These are phyloP conservation scores for Cetoscarus ocellatus DNA, from an alignment of 2,797 vertebrate genomes.

Conservation along the genomic window DNA sequence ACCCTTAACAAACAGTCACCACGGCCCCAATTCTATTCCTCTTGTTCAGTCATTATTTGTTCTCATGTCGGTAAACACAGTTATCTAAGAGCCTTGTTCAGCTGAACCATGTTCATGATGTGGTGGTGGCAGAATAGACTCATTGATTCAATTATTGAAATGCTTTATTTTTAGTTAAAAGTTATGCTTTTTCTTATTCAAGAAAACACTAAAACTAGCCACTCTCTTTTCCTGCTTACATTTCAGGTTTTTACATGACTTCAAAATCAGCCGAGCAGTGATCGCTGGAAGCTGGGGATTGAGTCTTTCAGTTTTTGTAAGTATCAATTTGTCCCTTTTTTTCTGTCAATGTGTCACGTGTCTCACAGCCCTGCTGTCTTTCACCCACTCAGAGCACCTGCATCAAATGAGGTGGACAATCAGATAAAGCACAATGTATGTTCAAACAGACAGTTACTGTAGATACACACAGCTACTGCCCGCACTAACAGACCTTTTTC, in stretches of 20 bases:
- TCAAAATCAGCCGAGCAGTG: slow-evolving; percentile 93
- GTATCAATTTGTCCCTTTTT: slow-evolving; percentile 84
- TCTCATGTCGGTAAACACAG: slow-evolving; percentile 50
- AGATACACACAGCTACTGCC: slow-evolving; percentile 27
- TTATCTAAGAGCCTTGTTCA: slow-evolving; percentile 31
- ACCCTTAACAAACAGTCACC: slow-evolving; percentile 65
- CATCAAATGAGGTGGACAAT: slow-evolving; percentile 82
- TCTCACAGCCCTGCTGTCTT: slow-evolving; percentile 71
- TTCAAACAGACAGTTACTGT: slow-evolving; percentile 69
- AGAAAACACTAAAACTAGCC: slow-evolving; percentile 1
- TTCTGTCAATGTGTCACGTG: slow-evolving; percentile 58
- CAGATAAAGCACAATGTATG: slow-evolving; percentile 74
- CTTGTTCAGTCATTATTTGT: slow-evolving; percentile 59
- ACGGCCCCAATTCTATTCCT: slow-evolving; percentile 45
- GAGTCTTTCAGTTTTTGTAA: slow-evolving; percentile 96
- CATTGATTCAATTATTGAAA: too few relatives aligned
- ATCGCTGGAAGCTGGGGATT: slow-evolving; percentile 95
- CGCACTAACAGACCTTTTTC: slow-evolving; percentile 29
- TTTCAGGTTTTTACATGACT: slow-evolving; percentile 98
- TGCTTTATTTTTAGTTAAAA: too few relatives aligned
- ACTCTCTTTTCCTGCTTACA: slow-evolving; percentile 50
- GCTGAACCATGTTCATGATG: slow-evolving; percentile 18
- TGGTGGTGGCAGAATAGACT: too few relatives aligned
- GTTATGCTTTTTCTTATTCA: too few relatives aligned
- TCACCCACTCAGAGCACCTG: slow-evolving; percentile 81